Evolutionary conservation across 2,113 vertebrate genomes (phyloP).

Genomic region (Gnathonemus longibarbis): DNA sequence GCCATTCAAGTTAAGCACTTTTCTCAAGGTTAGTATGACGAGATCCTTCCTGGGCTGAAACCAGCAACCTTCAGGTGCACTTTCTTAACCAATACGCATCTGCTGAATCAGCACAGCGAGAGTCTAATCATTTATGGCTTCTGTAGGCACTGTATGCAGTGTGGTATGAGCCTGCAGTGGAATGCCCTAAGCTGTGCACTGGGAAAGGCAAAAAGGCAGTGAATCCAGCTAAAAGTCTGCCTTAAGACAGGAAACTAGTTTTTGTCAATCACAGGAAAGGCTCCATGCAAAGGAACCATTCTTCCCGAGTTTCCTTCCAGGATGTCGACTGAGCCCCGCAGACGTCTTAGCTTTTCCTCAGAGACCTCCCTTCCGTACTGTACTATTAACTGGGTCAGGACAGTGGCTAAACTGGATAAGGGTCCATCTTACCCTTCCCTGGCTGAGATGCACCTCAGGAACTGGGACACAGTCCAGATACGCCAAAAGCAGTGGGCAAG

Average conservation of each 20-base stretch:
- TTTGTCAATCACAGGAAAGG: conserved; percentile 46
- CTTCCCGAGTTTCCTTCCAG: conserved; percentile 62
- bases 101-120: background rate
- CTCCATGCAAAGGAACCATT: conserved; percentile 53
- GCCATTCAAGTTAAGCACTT: background rate
- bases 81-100: background rate
- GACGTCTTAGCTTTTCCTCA: conserved; percentile 19
- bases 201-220: conserved; percentile 29
- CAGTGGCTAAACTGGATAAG: conserved; percentile 20
- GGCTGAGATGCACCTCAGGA: conserved; percentile 40
- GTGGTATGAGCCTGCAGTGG: conserved; percentile 1
- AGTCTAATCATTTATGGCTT: background rate
- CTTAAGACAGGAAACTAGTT: conserved; percentile 37
- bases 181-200: background rate
- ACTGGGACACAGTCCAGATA: conserved; percentile 1
- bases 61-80: background rate
- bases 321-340: conserved; percentile 33
- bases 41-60: background rate
- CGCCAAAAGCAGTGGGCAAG: background rate
- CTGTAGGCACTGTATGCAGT: background rate
- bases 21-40: background rate
- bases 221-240: conserved; percentile 66
- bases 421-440: conserved; percentile 38
- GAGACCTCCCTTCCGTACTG: conserved; percentile 26
- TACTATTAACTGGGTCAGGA: conserved; percentile 50